Base-by-base conservation (phyloP, 2,888 invertebrate genomes). In the Coecobrya sp. region DNA sequence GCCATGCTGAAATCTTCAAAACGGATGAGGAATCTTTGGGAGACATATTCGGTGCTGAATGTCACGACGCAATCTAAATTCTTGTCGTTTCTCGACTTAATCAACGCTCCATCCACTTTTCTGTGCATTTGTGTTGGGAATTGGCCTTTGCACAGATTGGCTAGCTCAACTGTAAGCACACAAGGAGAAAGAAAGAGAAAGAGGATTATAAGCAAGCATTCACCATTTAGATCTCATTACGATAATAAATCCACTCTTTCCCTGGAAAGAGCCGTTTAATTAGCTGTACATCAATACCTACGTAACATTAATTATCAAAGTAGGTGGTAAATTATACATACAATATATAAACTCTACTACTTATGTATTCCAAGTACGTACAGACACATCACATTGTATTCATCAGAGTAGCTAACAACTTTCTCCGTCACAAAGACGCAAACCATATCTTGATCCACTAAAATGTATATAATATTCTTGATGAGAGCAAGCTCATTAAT, bases 1-100 rank as follows among this genome's bases (percentile, higher is more conserved):
- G 99, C 99, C 94, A 99, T 97, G 96, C 98, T 98, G 95, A 99
- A 97, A 96, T 98, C 97, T 96, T 99, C 98, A 96, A 99, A 99
- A 95, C 98, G 97, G 95, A 99, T 97, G 98, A 99, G 98, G 96
- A 99, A 99, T 95, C 98, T 97, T 96, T 99, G 99, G 95, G 98
- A 96, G 95, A 99, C 98, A 96, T 98, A 98, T 96, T 98, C 98
- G 95, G 99, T 99, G 96, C 98, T 98, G 96, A 98, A 99, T 89
- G 98, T 99, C 96, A 98, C 98, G 95, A 98, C 97, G 96, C 99
- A 99, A 96, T 98, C 98, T 95, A 98, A 96, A 96, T 98, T 98
- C 94, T 98, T 96, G 96, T 99, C 98, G 96, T 98, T 98, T 95
- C 98, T 97, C 30, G 98, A 98, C 96, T 97, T 98, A 89, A 99